Percentiles rank a stretch among this genome's conserved stretches.
These are phyloP conservation scores for Blera fallax DNA, from an alignment of 2,888 invertebrate species.

Conservation along the genomic window DNA sequence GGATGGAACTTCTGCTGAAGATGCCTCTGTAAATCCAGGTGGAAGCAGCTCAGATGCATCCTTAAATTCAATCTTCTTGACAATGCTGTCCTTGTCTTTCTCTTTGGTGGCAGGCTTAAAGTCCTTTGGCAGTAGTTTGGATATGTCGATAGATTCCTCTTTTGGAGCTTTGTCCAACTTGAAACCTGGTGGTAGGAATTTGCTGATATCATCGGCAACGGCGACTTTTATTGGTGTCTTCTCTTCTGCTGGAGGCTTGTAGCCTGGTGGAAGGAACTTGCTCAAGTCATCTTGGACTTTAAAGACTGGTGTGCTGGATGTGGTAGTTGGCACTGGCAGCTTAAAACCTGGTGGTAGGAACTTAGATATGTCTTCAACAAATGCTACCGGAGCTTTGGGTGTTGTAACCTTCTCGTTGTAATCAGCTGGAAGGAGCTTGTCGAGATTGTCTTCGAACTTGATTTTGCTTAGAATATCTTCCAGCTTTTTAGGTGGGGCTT, in stretches of 20 bases:
- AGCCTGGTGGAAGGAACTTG: conserved; percentile 87
- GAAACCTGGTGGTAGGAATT: conserved; percentile 85
- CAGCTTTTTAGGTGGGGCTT: conserved; percentile 69
- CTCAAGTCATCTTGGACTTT: conserved; percentile 84
- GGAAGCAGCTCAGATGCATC: conserved; percentile 83
- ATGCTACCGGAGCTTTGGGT: conserved; percentile 81
- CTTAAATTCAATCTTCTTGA: conserved; percentile 78
- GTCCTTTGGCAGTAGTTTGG: conserved; percentile 85
- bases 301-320: conserved; percentile 73
- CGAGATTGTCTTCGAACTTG: conserved; percentile 79
- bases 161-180: conserved; percentile 80
- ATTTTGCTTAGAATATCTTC: conserved; percentile 78
- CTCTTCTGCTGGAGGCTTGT: conserved; percentile 81
- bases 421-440: conserved; percentile 83
- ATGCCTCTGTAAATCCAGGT: conserved; percentile 82
- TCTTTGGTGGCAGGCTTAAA: conserved; percentile 81
- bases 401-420: conserved; percentile 82
- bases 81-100: conserved; percentile 68
- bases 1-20: conserved; percentile 21
- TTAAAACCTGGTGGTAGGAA: conserved; percentile 85
- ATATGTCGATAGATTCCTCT: conserved; percentile 81
- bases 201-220: conserved; percentile 84
- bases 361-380: conserved; percentile 85
- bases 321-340: conserved; percentile 81
- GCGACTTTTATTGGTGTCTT: conserved; percentile 75